phyloP scores from a whole-genome alignment of 2,888 invertebrate species.

The Hirtodrosophila histrioides region DNA sequence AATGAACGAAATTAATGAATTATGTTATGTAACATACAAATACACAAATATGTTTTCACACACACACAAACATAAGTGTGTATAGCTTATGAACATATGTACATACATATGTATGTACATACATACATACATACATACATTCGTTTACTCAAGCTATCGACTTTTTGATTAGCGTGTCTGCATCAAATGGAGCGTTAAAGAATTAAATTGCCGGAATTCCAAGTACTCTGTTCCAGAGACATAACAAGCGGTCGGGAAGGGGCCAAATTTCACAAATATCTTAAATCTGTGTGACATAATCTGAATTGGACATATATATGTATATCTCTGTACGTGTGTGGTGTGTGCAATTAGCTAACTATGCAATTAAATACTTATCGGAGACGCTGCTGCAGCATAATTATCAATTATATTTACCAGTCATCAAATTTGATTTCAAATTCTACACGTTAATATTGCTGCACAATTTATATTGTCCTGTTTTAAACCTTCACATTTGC shows the following conservation, averaged over 20 bases:
- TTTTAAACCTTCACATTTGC: too few relatives aligned
- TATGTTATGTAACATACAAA: conserved; percentile 30
- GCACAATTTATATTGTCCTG: too few relatives aligned
- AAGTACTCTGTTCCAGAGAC: conserved; percentile 38
- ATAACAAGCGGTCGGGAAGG: background rate
- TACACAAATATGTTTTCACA: conserved; percentile 14
- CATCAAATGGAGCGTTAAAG: conserved; percentile 56
- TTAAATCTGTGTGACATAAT: background rate
- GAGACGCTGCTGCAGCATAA: too few relatives aligned
- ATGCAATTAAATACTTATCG: too few relatives aligned
- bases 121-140: conserved; percentile 9
- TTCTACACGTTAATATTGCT: too few relatives aligned
- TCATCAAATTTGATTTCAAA: too few relatives aligned
- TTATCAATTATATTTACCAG: too few relatives aligned
- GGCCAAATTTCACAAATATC: background rate
- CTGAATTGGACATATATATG: too few relatives aligned
- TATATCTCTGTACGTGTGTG: too few relatives aligned
- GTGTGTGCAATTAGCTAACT: too few relatives aligned
- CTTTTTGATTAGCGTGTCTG: conserved; percentile 56
- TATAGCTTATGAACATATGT: background rate
- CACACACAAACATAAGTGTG: background rate
- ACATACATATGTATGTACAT: background rate
- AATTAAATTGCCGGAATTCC: conserved; percentile 53
- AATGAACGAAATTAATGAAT: conserved; percentile 49
- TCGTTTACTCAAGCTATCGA: conserved; percentile 34